Evolutionary conservation across 1,140 invertebrate genomes (phyloP).

Genomic region (Holcopasites calliopsidis): DNA sequence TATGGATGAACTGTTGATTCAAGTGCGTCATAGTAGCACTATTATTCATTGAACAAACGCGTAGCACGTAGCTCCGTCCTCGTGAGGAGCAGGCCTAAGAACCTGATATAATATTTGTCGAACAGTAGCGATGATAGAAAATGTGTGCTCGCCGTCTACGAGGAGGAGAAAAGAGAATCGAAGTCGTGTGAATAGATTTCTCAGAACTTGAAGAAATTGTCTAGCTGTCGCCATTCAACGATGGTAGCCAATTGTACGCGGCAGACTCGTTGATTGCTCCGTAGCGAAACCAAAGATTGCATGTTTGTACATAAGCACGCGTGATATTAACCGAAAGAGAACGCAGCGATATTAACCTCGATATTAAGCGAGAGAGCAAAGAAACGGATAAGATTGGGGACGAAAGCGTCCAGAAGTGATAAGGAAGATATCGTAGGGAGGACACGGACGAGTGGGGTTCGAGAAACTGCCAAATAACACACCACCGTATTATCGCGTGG

Average conservation of each 20-base stretch:
- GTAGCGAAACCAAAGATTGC: slow-evolving; percentile 42
- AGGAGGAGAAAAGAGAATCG: neutral
- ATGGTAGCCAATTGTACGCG: neutral
- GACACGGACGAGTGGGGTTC: slow-evolving; percentile 15
- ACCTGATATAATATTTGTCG: slow-evolving; percentile 24
- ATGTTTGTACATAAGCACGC: slow-evolving; percentile 17
- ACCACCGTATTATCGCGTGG: slow-evolving; percentile 47
- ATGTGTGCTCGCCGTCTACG: neutral
- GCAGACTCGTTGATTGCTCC: slow-evolving; percentile 1
- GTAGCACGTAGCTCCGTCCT: slow-evolving; percentile 16
- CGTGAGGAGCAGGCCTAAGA: slow-evolving; percentile 48
- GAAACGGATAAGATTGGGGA: neutral
- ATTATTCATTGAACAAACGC: slow-evolving; percentile 3
- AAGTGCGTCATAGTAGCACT: slow-evolving; percentile 7
- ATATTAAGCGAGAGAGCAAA: neutral
- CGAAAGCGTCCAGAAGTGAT: neutral
- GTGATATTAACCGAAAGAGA: neutral
- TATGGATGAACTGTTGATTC: neutral
- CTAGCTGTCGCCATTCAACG: neutral
- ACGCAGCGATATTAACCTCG: slow-evolving; percentile 11
- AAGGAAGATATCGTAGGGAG: neutral
- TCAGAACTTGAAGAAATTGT: neutral
- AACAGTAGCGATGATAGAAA: neutral
- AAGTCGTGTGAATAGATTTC: no score
- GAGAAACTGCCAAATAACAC: slow-evolving; percentile 64